Base-by-base conservation (phyloP, 2,797 vertebrate species). In the Acanthurus leucopareius region DNA sequence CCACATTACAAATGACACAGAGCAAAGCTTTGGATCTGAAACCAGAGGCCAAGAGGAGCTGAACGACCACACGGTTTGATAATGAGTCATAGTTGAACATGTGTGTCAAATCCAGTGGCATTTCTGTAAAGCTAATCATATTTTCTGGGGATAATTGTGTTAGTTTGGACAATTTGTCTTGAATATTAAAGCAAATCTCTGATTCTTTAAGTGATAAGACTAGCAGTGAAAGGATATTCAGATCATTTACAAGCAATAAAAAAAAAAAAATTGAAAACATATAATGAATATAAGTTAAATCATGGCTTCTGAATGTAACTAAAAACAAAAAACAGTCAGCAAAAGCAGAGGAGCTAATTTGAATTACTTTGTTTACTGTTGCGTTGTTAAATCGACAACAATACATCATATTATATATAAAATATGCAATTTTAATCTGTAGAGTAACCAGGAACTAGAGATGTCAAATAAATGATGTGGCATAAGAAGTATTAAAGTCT, bases 71-170 rank as follows among this genome's bases (percentile, higher is more conserved):
- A 63, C 40, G 70, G 79, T 73, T 77, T 86, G 59, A 66, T 73
- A 86, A 83, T 82, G 80, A 85, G 64, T 79, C 71, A 69, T 44
- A 42, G 83, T 87, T 70, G 86, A 89, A 85, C 82, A 88, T 89
- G 69, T 44, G 53, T 85, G 70, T 73, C 78, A 84, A 51, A 88
- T 16, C 74, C 22, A 56, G 48, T 51, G 53, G 67, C 62, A 58
- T 19, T 49, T 66, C 57, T 63, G 74, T 52, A 56, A 87, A 83
- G 17, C 45, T 40, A 73, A 76, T 25, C 47, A n/a, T 56, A 48
- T 48, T 80, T 87, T 75, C 22, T 40, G 47, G 54, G 48, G 40
- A 77, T 77, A 68, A 73, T 65, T 56, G 17, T 28, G 16, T 19
- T 62, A 54, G 47, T 71, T 69, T 53, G 74, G 63, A 72, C 47